Evolutionary conservation across 2,888 invertebrate species (phyloP).

Genomic region (Selenia dentaria): DNA sequence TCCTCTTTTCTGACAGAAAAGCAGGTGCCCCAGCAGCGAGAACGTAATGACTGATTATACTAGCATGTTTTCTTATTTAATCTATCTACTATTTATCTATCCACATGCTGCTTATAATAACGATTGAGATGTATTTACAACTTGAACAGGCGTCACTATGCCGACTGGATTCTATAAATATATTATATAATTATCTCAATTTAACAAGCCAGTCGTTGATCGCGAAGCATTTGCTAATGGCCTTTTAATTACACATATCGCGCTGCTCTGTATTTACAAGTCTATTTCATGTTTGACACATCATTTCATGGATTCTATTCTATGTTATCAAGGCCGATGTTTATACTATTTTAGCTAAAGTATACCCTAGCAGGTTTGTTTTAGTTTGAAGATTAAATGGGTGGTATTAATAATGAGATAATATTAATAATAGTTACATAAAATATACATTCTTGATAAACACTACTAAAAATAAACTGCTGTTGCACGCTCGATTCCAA

Average conservation of each 20-base stretch:
- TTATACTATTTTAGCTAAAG: constrained; percentile 24
- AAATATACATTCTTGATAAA: too few species aligned
- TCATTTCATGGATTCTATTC: constrained; percentile 22
- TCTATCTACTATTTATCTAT: neutral
- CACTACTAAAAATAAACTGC: too few species aligned
- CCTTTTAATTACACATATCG: constrained; percentile 32
- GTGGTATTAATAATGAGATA: constrained; percentile 7
- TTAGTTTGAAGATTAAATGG: constrained; percentile 15
- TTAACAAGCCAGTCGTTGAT: constrained; percentile 11
- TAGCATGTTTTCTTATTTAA: too few species aligned
- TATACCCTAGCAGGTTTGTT: constrained; percentile 3
- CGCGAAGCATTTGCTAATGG: constrained; percentile 27
- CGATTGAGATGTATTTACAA: constrained; percentile 10
- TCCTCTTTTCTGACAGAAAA: too few species aligned
- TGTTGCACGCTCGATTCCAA: too few species aligned
- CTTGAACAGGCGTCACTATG: constrained; percentile 20
- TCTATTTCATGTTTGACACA: constrained; percentile 25
- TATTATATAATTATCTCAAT: constrained; percentile 24
- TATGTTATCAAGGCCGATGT: constrained; percentile 20
- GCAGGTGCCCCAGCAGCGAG: too few species aligned
- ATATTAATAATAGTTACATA: too few species aligned
- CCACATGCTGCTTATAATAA: neutral
- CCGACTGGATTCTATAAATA: constrained; percentile 17
- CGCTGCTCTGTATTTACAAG: constrained; percentile 25
- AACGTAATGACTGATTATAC: too few species aligned